Evolutionary conservation across 2,888 invertebrate species (phyloP), one percentile per base, ranked within the genome.

Genomic region (Eupithecia dodoneata): DNA sequence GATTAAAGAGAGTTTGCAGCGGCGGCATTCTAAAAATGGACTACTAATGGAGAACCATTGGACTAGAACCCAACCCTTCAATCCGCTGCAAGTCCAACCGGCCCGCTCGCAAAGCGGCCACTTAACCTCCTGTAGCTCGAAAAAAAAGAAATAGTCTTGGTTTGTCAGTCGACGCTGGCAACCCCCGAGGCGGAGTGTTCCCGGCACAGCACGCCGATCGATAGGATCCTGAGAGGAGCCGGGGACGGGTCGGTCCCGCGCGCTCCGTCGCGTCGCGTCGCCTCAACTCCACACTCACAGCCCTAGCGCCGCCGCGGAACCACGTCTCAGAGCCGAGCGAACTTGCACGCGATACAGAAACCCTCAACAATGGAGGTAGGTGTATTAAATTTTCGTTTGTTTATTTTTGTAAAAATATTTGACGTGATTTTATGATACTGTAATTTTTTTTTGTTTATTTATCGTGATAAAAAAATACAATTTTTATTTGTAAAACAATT

Each of bases 151-250:
- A 52, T 2, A 7, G 55, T n/a, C n/a, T 55, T 55, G 55, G 55
- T 55, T 52, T 52, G n/a, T 55, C 18, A 59, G 55, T 18, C 55
- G 18, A 9, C 9, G 85, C 82, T 84, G 82, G 72, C 71, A 74
- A 12, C 71, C 15, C 72, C 71, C 70, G 67, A 49, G 72, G 72
- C 67, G 9, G 55, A 69, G 75, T 84, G 85, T 83, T 86, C 88
- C 87, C 87, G 90, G 89, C 88, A 67, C 67, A 89, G 89, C 88
- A 87, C 15, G 15, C 52, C 55, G 55, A 93, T 93, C 93, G 88
- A 93, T 93, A 82, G 85, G 90, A 89, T 89, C 90, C 90, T 87
- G 83, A 84, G 85, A 83, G 84, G 79, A 63, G 41, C 71, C 67
- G 73, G 55, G 55, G 55, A 55, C 55, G 55, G 9, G 7, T 52